A percentile compares a stretch with the other conserved stretches of the same genome.
These are phyloP conservation scores for Anadara kagoshimensis DNA, from an alignment of 1,140 invertebrate species.

Conservation along the genomic window DNA sequence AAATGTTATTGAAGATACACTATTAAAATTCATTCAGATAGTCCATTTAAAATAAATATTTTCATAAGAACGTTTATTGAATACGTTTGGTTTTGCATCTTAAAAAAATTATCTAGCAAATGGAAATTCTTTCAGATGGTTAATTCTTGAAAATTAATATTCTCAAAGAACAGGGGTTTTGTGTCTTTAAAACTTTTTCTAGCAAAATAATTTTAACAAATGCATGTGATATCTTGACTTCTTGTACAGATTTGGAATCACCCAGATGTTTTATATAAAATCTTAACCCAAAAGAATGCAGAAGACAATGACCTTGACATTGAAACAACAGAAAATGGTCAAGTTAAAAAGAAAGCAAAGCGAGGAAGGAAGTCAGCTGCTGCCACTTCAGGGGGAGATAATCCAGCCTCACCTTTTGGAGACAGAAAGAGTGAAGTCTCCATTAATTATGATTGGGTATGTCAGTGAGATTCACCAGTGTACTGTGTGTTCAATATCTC, in stretches of 20 bases:
- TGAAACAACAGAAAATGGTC: conserved; percentile 78
- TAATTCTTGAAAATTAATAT: too few relatives aligned
- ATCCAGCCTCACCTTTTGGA: conserved; percentile 27
- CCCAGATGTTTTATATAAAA: conserved; percentile 96
- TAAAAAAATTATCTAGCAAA: too few relatives aligned
- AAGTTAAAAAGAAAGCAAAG: conserved; percentile 39
- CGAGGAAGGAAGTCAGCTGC: conserved; percentile 23
- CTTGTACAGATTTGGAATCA: conserved; percentile 95
- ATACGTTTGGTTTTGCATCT: too few relatives aligned
- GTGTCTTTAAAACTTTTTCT: too few relatives aligned
- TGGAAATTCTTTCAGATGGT: too few relatives aligned
- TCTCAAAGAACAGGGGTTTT: too few relatives aligned
- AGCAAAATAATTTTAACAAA: too few relatives aligned
- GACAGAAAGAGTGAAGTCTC: conserved; percentile 48
- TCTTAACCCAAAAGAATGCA: conserved; percentile 82
- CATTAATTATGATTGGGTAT: conserved; percentile 75
- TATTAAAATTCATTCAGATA: too few relatives aligned
- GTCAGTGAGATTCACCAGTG: not conserved
- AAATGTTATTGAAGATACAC: too few relatives aligned
- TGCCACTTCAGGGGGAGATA: conserved; percentile 8
- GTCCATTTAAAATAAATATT: too few relatives aligned
- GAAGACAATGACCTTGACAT: conserved; percentile 93
- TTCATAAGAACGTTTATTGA: too few relatives aligned
- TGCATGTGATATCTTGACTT: not conserved
- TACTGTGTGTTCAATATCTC: not conserved